phyloP scores from a whole-genome alignment of 2,888 invertebrate species.

The Temnothorax unifasciatus region DNA sequence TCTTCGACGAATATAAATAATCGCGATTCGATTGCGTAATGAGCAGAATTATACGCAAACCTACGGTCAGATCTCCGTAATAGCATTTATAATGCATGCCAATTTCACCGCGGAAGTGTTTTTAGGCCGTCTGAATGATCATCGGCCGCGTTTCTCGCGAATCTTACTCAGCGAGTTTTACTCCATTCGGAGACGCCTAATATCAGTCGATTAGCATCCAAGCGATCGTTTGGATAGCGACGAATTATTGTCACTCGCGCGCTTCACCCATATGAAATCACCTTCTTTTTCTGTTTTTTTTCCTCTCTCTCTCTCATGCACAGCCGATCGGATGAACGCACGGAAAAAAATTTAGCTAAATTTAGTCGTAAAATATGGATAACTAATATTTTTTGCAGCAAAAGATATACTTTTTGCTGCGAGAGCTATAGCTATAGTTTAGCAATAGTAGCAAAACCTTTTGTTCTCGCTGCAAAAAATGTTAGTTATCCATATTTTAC shows the following conservation, averaged over 20 bases:
- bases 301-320: background rate
- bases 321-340: background rate
- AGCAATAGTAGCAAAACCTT: no score
- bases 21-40: constrained; percentile 64
- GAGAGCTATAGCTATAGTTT: no score
- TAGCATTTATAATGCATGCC: constrained; percentile 70
- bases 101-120: constrained; percentile 66
- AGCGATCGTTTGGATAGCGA: constrained; percentile 36
- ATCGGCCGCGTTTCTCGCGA: constrained; percentile 13
- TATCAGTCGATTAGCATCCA: constrained; percentile 66
- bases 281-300: constrained; percentile 2
- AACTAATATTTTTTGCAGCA: no score
- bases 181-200: constrained; percentile 30
- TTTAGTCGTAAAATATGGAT: no score
- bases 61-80: constrained; percentile 46
- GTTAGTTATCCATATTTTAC: no score
- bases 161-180: constrained; percentile 12
- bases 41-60: background rate
- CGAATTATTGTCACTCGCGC: constrained; percentile 62
- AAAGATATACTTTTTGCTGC: no score
- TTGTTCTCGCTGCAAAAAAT: no score
- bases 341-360: no score
- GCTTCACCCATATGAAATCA: background rate
- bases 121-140: constrained; percentile 47
- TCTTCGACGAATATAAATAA: constrained; percentile 60